phyloP scores from a whole-genome alignment of 2,797 vertebrate species.

The Momotus momota region DNA sequence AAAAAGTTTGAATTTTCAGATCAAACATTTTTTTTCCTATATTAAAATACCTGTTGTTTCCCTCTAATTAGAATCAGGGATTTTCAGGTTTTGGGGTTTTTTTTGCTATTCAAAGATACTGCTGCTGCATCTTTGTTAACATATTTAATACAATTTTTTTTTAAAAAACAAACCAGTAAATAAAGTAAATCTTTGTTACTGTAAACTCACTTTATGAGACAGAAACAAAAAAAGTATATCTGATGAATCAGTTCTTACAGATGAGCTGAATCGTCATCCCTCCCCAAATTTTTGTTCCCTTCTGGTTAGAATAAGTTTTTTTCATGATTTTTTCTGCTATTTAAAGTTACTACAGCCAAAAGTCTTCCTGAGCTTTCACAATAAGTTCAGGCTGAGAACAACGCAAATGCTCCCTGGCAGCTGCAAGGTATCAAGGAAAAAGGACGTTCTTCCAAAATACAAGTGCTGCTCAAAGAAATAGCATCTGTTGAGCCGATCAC shows the following conservation, averaged over 20 bases:
- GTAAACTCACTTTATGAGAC: not conserved
- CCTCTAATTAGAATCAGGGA: not conserved
- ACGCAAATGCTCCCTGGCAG: not conserved
- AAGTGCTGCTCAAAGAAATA: not conserved
- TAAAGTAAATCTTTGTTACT: not conserved
- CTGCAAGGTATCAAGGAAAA: not conserved
- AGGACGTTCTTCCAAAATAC: not conserved
- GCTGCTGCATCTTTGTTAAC: not conserved
- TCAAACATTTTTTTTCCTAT: not conserved
- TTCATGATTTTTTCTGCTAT: not conserved
- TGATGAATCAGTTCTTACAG: not conserved
- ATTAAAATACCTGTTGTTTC: too few species aligned
- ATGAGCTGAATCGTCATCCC: not conserved
- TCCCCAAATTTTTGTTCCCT: accelerated
- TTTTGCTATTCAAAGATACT: not conserved
- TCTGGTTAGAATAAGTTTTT: not conserved
- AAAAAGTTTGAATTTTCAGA: not conserved
- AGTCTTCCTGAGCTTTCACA: not conserved
- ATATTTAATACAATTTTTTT: not conserved
- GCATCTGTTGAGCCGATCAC: not conserved
- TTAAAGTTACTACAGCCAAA: not conserved
- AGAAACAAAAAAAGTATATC: not conserved
- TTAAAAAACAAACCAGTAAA: not conserved
- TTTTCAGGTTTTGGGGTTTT: not conserved
- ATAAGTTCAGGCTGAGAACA: not conserved